These are phyloP conservation scores for Pterobdella sp. DNA, from an alignment of 2,888 invertebrate genomes.

Conservation along the genomic window DNA sequence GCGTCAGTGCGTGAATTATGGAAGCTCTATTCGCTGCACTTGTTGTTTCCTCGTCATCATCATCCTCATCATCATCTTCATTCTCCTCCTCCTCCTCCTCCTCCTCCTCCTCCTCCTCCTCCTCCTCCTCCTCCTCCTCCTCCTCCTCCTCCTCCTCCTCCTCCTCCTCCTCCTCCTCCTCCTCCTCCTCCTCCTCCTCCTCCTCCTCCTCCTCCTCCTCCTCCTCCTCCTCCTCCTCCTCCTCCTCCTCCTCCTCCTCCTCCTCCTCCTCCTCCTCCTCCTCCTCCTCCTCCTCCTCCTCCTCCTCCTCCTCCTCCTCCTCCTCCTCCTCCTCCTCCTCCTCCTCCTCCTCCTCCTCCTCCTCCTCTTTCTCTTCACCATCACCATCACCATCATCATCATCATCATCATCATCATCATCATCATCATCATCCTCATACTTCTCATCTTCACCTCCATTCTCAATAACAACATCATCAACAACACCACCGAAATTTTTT, in stretches of 20 bases:
- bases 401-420: constrained; percentile 26
- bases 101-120: constrained; percentile 5
- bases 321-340: constrained; percentile 15
- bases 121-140: background rate
- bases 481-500: background rate
- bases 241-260: background rate
- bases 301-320: background rate
- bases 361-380: constrained; percentile 2
- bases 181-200: constrained; percentile 13
- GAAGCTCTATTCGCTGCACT: background rate
- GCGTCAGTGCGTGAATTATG: constrained; percentile 9
- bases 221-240: background rate
- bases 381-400: constrained; percentile 5
- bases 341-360: constrained; percentile 9
- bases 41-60: constrained; percentile 2
- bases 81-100: constrained; percentile 17
- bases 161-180: constrained; percentile 18
- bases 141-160: background rate
- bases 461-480: constrained; percentile 1
- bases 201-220: background rate
- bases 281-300: constrained; percentile 9
- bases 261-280: constrained; percentile 19
- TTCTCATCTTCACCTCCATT: background rate
- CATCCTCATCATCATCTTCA: constrained; percentile 10
- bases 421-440: constrained; percentile 16